Conservation (phyloP, 53 echinoderm and acorn worm genomes). For the Apostichopus leukothele region DNA sequence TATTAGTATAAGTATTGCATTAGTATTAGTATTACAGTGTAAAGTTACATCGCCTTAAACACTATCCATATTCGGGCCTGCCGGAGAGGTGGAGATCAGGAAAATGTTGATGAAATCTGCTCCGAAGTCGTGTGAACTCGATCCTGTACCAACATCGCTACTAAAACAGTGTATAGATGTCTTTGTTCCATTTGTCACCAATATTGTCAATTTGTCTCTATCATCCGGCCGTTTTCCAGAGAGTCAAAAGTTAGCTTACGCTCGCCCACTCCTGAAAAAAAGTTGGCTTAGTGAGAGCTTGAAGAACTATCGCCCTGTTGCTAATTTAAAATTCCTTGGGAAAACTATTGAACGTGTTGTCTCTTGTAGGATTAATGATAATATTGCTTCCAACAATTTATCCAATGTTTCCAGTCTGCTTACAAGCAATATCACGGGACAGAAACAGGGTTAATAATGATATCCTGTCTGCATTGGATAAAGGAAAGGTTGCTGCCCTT, state of each 20-base stretch:
- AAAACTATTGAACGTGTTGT: constrained; percentile 32
- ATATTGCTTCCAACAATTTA: constrained; percentile 3
- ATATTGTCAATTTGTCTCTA: not conserved
- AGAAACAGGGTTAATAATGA: constrained; percentile 44
- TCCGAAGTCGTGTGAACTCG: not conserved
- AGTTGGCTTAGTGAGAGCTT: constrained; percentile 2
- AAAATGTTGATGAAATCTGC: not conserved
- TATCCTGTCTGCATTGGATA: constrained; percentile 54
- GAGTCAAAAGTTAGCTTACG: no score
- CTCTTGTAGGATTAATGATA: constrained; percentile 24
- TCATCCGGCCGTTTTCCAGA: not conserved
- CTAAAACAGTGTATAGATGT: not conserved
- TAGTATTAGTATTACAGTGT: no score
- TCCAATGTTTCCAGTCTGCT: not conserved
- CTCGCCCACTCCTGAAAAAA: not conserved
- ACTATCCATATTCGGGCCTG: not conserved
- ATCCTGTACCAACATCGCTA: not conserved
- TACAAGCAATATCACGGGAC: no score
- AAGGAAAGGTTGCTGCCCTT: constrained; percentile 45
- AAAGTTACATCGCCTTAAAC: no score
- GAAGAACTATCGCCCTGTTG: constrained; percentile 2
- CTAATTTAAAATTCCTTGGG: constrained; percentile 29
- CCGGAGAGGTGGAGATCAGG: not conserved
- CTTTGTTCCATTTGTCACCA: not conserved
- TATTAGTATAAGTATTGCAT: no score